These are phyloP conservation scores for Phenganax stokvisi DNA, from an alignment of 92 coral and sea anemone genomes.

Conservation along the genomic window DNA sequence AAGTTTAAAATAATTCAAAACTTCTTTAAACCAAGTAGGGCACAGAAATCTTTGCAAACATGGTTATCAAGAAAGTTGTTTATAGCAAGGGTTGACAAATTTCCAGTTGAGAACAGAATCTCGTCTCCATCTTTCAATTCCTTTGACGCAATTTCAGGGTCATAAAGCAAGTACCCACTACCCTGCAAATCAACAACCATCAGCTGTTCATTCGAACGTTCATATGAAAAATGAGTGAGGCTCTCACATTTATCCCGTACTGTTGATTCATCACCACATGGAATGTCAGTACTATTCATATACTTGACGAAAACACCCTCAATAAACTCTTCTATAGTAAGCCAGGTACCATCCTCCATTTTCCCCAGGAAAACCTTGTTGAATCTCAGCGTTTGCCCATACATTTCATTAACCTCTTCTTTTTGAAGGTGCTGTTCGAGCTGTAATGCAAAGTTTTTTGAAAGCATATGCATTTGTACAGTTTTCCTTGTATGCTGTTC, in stretches of 20 bases:
- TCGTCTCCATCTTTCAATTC: slow-evolving; percentile 10
- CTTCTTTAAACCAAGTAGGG: slow-evolving; percentile 33
- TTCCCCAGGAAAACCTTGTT: slow-evolving; percentile 35
- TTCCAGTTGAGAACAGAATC: slow-evolving; percentile 28
- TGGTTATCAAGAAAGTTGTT: slow-evolving; percentile 29
- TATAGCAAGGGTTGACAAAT: slow-evolving; percentile 25
- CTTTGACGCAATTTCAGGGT: slow-evolving; percentile 39
- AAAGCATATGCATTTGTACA: too few relatives aligned
- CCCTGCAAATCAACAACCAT: slow-evolving; percentile 37
- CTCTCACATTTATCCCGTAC: slow-evolving; percentile 17
- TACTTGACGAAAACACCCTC: slow-evolving; percentile 34
- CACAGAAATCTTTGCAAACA: slow-evolving; percentile 21
- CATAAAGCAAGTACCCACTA: slow-evolving; percentile 23
- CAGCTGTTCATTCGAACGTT: slow-evolving; percentile 9
- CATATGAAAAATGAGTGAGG: slow-evolving; percentile 26
- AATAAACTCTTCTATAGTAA: slow-evolving; percentile 35
- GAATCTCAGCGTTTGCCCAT: slow-evolving; percentile 26
- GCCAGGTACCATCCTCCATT: slow-evolving; percentile 17
- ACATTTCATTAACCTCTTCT: slow-evolving; percentile 19
- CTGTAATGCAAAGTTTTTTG: slow-evolving; percentile 8
- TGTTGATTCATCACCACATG: slow-evolving; percentile 21
- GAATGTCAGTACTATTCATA: slow-evolving; percentile 25
- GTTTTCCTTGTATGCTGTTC: too few relatives aligned
- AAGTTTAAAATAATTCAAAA: background rate
- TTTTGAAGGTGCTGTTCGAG: slow-evolving; percentile 1